phyloP scores from a whole-genome alignment of 2,888 invertebrate species.

The Cataglyphis livida region DNA sequence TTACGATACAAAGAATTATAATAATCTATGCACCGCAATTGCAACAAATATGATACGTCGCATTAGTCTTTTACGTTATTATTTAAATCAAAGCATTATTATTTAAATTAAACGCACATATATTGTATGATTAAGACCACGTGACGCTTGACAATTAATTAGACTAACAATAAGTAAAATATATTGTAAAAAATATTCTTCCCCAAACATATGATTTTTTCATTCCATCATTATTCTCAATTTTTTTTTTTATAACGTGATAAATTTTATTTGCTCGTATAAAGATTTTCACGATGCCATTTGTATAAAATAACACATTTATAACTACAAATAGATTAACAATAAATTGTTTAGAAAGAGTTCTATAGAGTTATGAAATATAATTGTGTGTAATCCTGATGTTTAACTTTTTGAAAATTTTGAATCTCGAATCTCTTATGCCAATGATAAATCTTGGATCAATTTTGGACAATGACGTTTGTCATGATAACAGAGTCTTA shows the following conservation, averaged over 20 bases:
- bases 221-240: background rate
- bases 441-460: background rate
- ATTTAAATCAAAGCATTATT: conserved; percentile 22
- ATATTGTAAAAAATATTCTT: background rate
- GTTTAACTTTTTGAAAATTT: background rate
- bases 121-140: background rate
- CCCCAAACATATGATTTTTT: background rate
- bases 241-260: background rate
- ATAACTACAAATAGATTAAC: background rate
- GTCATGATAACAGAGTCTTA: background rate
- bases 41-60: background rate
- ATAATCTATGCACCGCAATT: background rate
- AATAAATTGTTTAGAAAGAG: background rate
- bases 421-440: background rate
- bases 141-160: background rate
- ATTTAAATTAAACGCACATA: background rate
- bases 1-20: background rate
- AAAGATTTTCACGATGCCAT: background rate
- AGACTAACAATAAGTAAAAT: background rate
- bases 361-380: background rate
- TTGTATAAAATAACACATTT: background rate
- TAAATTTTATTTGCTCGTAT: background rate
- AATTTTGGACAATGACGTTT: background rate
- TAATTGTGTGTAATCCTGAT: background rate
- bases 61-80: background rate